A percentile compares a stretch with the other conserved stretches of the same genome.
phyloP scores from a whole-genome alignment of 64 coral and sea anemone genomes.

The Stylophora pistillata region DNA sequence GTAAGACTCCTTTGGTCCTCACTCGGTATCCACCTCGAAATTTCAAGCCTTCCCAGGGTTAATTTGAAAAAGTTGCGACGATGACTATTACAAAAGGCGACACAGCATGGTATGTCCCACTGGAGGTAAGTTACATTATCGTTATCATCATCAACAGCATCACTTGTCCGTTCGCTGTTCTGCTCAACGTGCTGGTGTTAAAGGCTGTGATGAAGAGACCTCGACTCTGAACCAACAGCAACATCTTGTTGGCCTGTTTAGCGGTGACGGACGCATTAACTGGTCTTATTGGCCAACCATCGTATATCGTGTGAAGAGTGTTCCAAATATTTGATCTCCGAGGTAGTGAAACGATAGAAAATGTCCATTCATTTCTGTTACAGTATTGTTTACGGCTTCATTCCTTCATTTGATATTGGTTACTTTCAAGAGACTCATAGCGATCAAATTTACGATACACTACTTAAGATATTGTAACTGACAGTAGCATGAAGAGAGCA shows the following conservation, averaged over 20 bases:
- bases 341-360: too few relatives aligned
- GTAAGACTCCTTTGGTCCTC: too few relatives aligned
- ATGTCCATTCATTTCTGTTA: too few relatives aligned
- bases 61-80: neutral
- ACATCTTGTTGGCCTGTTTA: conserved; percentile 7
- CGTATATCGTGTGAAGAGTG: neutral
- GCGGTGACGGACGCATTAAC: conserved; percentile 8
- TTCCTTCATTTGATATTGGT: too few relatives aligned
- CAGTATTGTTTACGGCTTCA: too few relatives aligned
- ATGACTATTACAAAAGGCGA: neutral
- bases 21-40: too few relatives aligned
- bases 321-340: neutral
- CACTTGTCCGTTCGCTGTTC: neutral
- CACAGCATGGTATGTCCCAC: neutral
- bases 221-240: neutral
- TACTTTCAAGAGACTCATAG: too few relatives aligned
- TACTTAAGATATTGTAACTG: neutral
- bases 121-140: neutral
- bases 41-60: too few relatives aligned
- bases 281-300: neutral
- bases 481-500: neutral
- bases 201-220: neutral
- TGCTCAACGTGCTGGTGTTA: neutral
- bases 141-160: neutral
- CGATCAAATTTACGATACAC: too few relatives aligned